Conservation (phyloP, 1,140 invertebrate genomes). For the Pomacea maculata region DNA sequence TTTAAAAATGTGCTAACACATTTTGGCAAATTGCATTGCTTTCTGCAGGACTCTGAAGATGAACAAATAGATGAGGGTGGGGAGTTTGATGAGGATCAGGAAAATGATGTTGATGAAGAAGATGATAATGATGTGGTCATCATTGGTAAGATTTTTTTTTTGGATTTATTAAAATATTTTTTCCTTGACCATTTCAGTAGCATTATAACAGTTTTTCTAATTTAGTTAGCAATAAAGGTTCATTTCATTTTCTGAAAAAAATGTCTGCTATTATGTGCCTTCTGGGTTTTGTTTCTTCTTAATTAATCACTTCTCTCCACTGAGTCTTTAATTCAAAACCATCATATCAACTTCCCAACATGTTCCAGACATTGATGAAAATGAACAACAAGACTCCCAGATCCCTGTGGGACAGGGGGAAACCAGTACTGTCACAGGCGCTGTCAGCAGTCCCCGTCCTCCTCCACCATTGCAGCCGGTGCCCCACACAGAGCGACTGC, state of each 20-base stretch:
- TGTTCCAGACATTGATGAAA: constrained; percentile 34
- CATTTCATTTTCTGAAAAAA: background rate
- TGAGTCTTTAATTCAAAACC: background rate
- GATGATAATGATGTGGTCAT: constrained; percentile 64
- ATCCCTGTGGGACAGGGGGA: constrained; percentile 1
- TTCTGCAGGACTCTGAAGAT: constrained; percentile 34
- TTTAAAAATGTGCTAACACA: background rate
- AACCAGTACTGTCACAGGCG: constrained; percentile 32
- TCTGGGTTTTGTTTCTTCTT: background rate
- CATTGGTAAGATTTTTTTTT: constrained; percentile 42
- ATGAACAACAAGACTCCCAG: constrained; percentile 9
- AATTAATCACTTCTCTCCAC: background rate
- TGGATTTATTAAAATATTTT: constrained; percentile 22
- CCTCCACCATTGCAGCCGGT: constrained; percentile 23
- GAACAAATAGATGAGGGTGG: constrained; percentile 65
- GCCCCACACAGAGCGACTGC: constrained; percentile 51
- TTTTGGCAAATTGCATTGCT: background rate
- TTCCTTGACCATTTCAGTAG: background rate
- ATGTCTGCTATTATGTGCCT: background rate
- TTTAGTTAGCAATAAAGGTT: background rate
- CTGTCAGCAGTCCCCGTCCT: constrained; percentile 38
- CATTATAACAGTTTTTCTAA: background rate
- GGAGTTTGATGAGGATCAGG: constrained; percentile 61
- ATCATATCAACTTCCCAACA: background rate
- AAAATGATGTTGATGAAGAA: constrained; percentile 52